These are phyloP conservation scores for Spatula versicolor DNA, from an alignment of 2,797 vertebrate species.

Conservation along the genomic window DNA sequence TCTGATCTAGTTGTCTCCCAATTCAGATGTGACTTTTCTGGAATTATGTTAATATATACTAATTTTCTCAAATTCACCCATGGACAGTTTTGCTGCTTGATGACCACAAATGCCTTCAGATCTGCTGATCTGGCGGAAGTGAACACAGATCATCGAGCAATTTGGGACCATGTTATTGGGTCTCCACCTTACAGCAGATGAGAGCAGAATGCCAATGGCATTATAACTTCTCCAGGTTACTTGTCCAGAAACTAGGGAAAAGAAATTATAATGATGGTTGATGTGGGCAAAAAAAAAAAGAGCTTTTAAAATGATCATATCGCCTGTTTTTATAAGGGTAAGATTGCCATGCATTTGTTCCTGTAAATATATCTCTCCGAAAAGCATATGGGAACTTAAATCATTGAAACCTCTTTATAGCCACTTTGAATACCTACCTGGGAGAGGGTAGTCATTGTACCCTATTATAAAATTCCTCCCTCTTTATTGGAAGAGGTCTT, in stretches of 20 bases:
- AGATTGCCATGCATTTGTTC: not conserved
- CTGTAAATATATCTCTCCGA: not conserved
- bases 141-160: not conserved
- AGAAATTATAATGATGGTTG: not conserved
- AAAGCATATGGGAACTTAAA: not conserved
- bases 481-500: not conserved
- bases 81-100: not conserved
- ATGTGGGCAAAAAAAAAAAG: not conserved
- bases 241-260: not conserved
- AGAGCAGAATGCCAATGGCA: not conserved
- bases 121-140: not conserved
- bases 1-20: not conserved
- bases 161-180: not conserved
- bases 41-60: not conserved
- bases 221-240: not conserved
- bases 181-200: not conserved
- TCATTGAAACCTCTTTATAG: not conserved
- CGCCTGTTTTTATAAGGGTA: not conserved
- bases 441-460: not conserved
- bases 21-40: constrained; percentile 22
- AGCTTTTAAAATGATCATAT: not conserved
- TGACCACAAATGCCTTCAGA: not conserved
- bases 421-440: too few species aligned
- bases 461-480: not conserved
- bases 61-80: constrained; percentile 20